Conservation (phyloP, 2,888 invertebrate species). For the Aphidoletes aphidimyza region DNA sequence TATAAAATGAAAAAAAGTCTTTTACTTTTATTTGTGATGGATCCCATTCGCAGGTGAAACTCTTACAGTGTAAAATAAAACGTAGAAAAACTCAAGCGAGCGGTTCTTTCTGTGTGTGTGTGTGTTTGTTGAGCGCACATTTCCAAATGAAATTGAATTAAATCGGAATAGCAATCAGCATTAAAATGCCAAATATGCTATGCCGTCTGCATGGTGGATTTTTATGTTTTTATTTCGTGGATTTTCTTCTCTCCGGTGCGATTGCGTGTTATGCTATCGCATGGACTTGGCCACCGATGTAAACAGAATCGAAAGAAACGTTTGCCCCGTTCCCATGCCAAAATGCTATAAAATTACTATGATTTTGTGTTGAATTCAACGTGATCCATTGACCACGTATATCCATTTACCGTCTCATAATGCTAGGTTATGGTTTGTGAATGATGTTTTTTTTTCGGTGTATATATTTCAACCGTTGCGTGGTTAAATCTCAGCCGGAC, state of each 20-base stretch:
- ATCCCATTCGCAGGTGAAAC: too few species aligned
- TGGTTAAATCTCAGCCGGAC: background rate
- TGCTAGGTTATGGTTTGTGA: background rate
- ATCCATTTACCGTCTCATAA: background rate
- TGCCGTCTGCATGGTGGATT: background rate
- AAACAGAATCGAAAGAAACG: background rate
- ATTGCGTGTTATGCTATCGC: background rate
- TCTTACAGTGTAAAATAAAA: too few species aligned
- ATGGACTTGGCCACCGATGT: background rate
- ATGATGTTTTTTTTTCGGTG: constrained; percentile 21
- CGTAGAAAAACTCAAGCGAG: background rate
- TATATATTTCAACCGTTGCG: background rate
- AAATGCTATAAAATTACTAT: constrained; percentile 25
- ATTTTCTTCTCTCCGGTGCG: background rate
- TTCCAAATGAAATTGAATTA: constrained; percentile 14
- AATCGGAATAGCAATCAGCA: background rate
- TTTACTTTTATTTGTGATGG: constrained; percentile 43
- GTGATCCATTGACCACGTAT: constrained; percentile 1
- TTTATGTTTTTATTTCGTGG: constrained; percentile 12
- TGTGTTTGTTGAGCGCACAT: background rate
- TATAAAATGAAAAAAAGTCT: background rate
- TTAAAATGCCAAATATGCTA: constrained; percentile 41
- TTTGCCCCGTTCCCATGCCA: constrained; percentile 5
- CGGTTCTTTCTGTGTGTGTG: background rate
- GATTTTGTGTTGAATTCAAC: background rate